Conservation (phyloP, 2,797 vertebrate species). For the Borostomias antarcticus region DNA sequence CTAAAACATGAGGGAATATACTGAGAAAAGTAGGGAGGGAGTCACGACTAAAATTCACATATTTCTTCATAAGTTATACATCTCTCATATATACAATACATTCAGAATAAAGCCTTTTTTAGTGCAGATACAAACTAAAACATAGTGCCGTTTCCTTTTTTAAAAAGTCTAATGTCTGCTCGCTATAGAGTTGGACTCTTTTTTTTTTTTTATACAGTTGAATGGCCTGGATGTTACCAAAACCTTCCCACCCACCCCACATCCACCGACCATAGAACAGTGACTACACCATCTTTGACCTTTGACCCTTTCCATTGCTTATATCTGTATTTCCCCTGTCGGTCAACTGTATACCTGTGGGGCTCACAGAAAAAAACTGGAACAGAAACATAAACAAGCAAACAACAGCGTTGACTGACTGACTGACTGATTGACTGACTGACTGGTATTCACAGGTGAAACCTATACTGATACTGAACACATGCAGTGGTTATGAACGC, state of each 20-base stretch:
- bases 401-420: conserved; percentile 7
- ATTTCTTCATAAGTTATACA: conserved; percentile 50
- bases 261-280: conserved; percentile 30
- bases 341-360: not conserved
- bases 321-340: too few species aligned
- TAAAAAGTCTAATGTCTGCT: conserved; percentile 41
- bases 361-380: not conserved
- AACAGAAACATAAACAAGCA: conserved; percentile 28
- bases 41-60: conserved; percentile 49
- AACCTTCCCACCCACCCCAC: not conserved
- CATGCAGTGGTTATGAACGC: conserved; percentile 52
- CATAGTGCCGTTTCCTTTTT: conserved; percentile 50
- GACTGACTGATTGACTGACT: too few species aligned
- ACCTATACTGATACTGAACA: conserved; percentile 33
- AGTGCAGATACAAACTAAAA: conserved; percentile 70
- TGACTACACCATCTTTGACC: conserved; percentile 15
- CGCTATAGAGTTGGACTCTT: conserved; percentile 14
- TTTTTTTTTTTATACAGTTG: conserved; percentile 29
- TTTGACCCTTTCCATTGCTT: not conserved
- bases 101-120: conserved; percentile 76
- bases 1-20: conserved; percentile 42
- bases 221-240: conserved; percentile 11
- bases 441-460: conserved; percentile 34
- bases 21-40: conserved; percentile 16
- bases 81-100: conserved; percentile 63